Conservation (phyloP, 2,113 vertebrate genomes). For the Dicaeum eximium region DNA sequence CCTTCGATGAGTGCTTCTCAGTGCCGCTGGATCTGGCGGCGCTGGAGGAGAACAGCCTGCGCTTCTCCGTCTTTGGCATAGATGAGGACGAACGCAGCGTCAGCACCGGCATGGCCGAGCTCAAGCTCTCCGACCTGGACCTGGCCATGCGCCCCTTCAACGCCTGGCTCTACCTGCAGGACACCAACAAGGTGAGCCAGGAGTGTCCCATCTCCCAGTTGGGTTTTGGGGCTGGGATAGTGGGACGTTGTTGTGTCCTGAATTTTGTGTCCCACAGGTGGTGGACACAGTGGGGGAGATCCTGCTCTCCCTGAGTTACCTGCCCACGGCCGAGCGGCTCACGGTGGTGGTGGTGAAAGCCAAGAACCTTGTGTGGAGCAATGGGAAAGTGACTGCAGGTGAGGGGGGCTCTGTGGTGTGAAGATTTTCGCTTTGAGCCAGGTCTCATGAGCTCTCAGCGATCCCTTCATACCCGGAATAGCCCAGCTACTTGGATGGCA, state of each 20-base stretch:
- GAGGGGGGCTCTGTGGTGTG: neutral
- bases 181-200: conserved; percentile 84
- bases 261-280: conserved; percentile 64
- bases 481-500: too few relatives aligned
- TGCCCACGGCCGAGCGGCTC: conserved; percentile 95
- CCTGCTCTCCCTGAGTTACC: conserved; percentile 92
- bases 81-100: conserved; percentile 86
- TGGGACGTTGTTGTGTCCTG: accelerated
- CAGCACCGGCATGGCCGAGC: conserved; percentile 86
- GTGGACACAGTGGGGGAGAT: conserved; percentile 92
- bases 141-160: conserved; percentile 85
- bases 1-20: conserved; percentile 91
- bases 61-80: conserved; percentile 87
- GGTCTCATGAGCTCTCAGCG: too few relatives aligned
- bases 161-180: conserved; percentile 96
- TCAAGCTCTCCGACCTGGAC: conserved; percentile 91
- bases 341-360: conserved; percentile 97
- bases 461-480: too few relatives aligned
- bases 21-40: conserved; percentile 78
- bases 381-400: conserved; percentile 88
- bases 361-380: conserved; percentile 92
- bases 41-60: conserved; percentile 87
- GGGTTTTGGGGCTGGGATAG: accelerated
- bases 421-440: too few relatives aligned
- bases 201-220: accelerated